Evolutionary conservation across 2,113 vertebrate genomes (phyloP).

Genomic region (Synodontis membranacea): DNA sequence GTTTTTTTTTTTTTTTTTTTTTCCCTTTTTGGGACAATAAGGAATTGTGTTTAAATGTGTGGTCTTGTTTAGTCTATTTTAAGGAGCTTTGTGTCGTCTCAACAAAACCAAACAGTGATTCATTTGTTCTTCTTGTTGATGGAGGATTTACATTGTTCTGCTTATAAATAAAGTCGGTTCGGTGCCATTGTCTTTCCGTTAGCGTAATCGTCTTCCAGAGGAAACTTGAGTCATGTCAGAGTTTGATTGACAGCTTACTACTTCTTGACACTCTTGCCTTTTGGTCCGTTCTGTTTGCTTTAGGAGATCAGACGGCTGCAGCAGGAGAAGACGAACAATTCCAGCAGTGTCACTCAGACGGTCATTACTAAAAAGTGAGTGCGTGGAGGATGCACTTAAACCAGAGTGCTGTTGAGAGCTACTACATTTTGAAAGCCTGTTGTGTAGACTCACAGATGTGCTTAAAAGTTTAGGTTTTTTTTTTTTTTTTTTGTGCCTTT

Average conservation of each 20-base stretch:
- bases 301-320: slow-evolving; percentile 85
- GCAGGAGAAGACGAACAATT: slow-evolving; percentile 66
- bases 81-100: neutral
- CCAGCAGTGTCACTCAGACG: slow-evolving; percentile 77
- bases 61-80: neutral
- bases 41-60: neutral
- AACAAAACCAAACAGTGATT: neutral
- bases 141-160: neutral
- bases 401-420: neutral
- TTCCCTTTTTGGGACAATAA: neutral
- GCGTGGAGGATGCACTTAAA: neutral
- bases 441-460: neutral
- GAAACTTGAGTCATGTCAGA: neutral
- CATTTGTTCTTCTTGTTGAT: neutral
- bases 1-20: too few relatives aligned
- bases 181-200: neutral
- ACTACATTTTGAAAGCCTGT: neutral
- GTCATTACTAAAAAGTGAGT: slow-evolving; percentile 86
- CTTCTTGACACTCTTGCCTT: slow-evolving; percentile 28
- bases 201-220: neutral
- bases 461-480: too few relatives aligned
- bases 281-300: slow-evolving; percentile 40
- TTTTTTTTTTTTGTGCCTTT: neutral
- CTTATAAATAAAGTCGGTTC: neutral
- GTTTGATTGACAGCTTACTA: slow-evolving; percentile 23